These are phyloP conservation scores for Rhimphoctona megacephalus DNA, from an alignment of 2,888 invertebrate genomes.

Conservation along the genomic window DNA sequence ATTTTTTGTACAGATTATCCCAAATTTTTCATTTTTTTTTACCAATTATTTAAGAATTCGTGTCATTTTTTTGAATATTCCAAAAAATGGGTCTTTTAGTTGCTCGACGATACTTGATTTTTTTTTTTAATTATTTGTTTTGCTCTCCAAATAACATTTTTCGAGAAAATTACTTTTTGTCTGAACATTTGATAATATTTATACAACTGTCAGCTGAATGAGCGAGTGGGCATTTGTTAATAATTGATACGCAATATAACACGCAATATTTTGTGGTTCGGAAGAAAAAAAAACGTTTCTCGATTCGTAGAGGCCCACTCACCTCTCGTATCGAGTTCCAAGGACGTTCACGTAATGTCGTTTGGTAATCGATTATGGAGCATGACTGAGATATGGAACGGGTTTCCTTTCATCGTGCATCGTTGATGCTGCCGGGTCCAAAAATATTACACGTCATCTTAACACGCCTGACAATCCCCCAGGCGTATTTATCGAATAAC, in stretches of 20 bases:
- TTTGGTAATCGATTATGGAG: slow-evolving; percentile 70
- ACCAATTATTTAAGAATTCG: too few relatives aligned
- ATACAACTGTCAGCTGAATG: too few relatives aligned
- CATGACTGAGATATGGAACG: slow-evolving; percentile 24
- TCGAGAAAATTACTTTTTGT: not conserved
- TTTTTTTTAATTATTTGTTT: too few relatives aligned
- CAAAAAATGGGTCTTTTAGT: too few relatives aligned
- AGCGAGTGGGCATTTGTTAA: not conserved
- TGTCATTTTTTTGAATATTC: not conserved
- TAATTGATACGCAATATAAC: not conserved
- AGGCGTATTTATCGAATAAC: slow-evolving; percentile 29
- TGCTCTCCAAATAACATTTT: not conserved
- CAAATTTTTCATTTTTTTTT: too few relatives aligned
- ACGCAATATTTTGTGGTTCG: slow-evolving; percentile 6
- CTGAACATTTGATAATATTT: not conserved
- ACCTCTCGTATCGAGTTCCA: slow-evolving; percentile 64
- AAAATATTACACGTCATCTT: slow-evolving; percentile 45
- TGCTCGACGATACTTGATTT: too few relatives aligned
- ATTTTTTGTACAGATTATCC: too few relatives aligned
- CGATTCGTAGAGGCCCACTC: slow-evolving; percentile 13
- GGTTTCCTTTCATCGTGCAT: slow-evolving; percentile 42
- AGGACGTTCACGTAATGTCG: slow-evolving; percentile 73
- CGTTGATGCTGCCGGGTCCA: slow-evolving; percentile 32
- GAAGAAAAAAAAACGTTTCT: slow-evolving; percentile 21
- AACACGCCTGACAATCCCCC: slow-evolving; percentile 25